Conservation (phyloP, 2,113 vertebrate species). For the Bubo scandiacus region DNA sequence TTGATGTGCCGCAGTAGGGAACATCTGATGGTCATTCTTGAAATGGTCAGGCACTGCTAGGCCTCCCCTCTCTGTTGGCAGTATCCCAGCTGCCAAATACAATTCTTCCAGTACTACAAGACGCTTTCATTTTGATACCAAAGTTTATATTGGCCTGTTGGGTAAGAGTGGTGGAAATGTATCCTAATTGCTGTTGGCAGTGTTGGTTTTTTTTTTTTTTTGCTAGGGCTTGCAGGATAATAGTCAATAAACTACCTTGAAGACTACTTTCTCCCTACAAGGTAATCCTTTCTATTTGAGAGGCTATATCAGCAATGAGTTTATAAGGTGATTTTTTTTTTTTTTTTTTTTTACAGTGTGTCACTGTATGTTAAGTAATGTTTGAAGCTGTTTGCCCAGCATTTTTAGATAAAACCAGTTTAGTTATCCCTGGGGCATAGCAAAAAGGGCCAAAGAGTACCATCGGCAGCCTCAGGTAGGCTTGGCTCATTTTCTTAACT, state of each 20-base stretch:
- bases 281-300: not conserved
- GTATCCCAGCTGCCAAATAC: not conserved
- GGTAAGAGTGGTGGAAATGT: not conserved
- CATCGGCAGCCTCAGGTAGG: not conserved
- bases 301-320: not conserved
- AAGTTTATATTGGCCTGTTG: not conserved
- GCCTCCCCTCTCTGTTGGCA: not conserved
- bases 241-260: not conserved
- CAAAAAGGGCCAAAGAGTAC: not conserved
- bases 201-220: not conserved
- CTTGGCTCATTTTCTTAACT: not conserved
- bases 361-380: not conserved
- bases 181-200: not conserved
- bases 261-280: not conserved
- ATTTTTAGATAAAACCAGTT: not conserved
- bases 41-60: not conserved
- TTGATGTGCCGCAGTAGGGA: not conserved
- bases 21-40: not conserved
- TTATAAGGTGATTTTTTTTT: not conserved
- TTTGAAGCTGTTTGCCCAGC: not conserved
- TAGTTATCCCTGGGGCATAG: not conserved
- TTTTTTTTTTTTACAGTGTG: not conserved
- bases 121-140: slow-evolving; percentile 4
- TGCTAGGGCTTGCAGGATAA: not conserved
- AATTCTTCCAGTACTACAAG: not conserved